phyloP scores from a whole-genome alignment of 2,797 vertebrate species.

The Mareca strepera region DNA sequence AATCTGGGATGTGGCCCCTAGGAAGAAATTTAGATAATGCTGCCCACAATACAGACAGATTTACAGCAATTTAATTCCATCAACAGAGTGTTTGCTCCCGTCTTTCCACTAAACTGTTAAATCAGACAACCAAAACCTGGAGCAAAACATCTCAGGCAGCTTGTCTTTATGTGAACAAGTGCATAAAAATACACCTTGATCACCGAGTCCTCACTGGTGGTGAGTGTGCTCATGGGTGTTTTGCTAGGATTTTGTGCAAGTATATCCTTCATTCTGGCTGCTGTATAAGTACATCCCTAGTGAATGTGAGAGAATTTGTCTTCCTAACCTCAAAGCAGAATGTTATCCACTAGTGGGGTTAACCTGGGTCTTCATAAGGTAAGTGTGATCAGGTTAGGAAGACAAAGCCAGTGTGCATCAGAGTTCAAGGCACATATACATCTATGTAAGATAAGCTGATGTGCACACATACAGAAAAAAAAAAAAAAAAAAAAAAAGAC shows the following conservation, averaged over 20 bases:
- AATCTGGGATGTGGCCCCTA: neutral
- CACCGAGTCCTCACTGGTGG: neutral
- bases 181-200: neutral
- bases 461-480: neutral
- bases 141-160: neutral
- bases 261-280: neutral
- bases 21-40: neutral
- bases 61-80: neutral
- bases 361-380: neutral
- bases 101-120: neutral
- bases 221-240: neutral
- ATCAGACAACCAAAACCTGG: neutral
- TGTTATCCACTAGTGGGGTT: neutral
- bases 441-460: neutral
- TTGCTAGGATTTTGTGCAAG: neutral
- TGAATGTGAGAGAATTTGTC: neutral
- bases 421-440: neutral
- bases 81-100: neutral
- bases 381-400: neutral
- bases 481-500: neutral
- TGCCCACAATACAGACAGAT: neutral
- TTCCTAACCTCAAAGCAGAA: neutral
- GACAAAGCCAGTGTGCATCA: neutral
- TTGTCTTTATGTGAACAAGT: neutral
- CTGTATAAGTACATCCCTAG: neutral